Percentiles rank a stretch among this genome's conserved stretches.
Conservation (phyloP, 2,888 invertebrate species). For the Meloe dianella region DNA sequence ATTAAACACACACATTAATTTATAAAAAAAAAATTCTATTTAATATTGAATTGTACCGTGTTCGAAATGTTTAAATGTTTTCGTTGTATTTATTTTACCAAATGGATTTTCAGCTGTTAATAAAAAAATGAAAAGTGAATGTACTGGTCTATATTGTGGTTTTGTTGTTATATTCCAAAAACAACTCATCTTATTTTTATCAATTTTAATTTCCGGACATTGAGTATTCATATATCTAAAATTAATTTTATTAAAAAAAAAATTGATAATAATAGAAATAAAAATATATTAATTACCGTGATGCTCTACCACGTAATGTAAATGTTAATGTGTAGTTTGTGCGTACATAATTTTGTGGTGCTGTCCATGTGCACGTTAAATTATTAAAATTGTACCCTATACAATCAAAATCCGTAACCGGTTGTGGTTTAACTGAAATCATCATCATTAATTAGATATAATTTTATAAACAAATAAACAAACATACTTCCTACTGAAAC, state of each 20-base stretch:
- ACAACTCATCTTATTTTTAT: slow-evolving; percentile 52
- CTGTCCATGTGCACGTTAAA: slow-evolving; percentile 77
- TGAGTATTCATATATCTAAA: slow-evolving; percentile 34
- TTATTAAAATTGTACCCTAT: slow-evolving; percentile 75
- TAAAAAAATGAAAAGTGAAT: slow-evolving; percentile 64
- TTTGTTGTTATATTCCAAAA: slow-evolving; percentile 61
- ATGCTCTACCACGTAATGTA: slow-evolving; percentile 56
- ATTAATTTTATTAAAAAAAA: background rate
- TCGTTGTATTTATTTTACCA: slow-evolving; percentile 62
- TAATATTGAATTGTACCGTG: too few relatives aligned
- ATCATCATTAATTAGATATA: slow-evolving; percentile 9
- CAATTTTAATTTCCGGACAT: slow-evolving; percentile 12
- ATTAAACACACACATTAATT: background rate
- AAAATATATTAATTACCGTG: slow-evolving; percentile 44
- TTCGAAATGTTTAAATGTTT: slow-evolving; percentile 66
- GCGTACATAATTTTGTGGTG: slow-evolving; percentile 64
- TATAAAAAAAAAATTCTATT: slow-evolving; percentile 33
- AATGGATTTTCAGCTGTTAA: slow-evolving; percentile 69
- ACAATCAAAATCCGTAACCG: slow-evolving; percentile 75
- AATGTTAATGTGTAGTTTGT: slow-evolving; percentile 65
- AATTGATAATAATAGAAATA: background rate
- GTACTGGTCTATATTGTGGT: slow-evolving; percentile 64
- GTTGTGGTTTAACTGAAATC: slow-evolving; percentile 64
- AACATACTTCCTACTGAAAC: slow-evolving; percentile 66
- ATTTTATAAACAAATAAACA: too few relatives aligned